These are phyloP conservation scores for Asarcornis scutulata DNA, from an alignment of 2,113 vertebrate genomes.

Conservation along the genomic window DNA sequence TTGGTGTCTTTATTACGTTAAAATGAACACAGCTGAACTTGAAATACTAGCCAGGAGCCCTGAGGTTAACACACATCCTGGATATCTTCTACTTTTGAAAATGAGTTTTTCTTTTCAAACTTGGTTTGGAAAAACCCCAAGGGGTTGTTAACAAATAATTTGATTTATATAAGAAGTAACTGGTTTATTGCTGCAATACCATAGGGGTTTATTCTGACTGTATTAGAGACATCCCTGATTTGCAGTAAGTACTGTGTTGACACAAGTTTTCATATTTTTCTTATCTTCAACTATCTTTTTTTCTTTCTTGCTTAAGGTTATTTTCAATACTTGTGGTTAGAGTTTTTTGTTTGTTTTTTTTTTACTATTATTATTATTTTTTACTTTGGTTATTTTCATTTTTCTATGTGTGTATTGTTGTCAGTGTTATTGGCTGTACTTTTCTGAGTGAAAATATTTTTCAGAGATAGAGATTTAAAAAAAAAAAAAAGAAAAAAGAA, in stretches of 20 bases:
- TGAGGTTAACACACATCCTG: not conserved
- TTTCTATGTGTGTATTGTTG: not conserved
- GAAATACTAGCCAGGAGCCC: not conserved
- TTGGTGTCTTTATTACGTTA: not conserved
- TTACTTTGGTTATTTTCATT: not conserved
- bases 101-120: not conserved
- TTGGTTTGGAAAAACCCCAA: not conserved
- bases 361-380: not conserved
- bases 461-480: not conserved
- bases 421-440: not conserved
- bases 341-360: accelerated
- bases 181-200: not conserved
- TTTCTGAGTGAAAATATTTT: not conserved
- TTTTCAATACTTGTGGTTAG: not conserved
- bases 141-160: constrained; percentile 19
- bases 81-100: not conserved
- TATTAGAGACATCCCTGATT: not conserved
- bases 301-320: not conserved
- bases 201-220: not conserved
- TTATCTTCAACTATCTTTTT: not conserved
- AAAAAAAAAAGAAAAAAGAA: accelerated
- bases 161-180: not conserved
- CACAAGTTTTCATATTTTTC: not conserved
- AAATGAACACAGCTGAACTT: not conserved
- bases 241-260: not conserved